Base-by-base conservation (phyloP, 2,113 vertebrate species). In the Vombatus ursinus region DNA sequence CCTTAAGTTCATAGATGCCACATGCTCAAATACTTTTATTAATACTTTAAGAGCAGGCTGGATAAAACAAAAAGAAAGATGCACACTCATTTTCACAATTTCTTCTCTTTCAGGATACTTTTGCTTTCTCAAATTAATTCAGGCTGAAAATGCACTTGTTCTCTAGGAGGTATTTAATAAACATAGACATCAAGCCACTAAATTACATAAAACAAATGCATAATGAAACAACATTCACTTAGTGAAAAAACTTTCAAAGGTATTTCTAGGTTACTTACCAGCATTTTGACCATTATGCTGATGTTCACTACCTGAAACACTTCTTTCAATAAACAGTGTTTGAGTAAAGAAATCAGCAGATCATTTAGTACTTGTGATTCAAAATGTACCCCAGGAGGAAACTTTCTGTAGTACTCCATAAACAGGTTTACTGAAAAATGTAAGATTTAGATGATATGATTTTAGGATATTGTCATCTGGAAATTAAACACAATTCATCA, bases 31-130 rank as follows among this genome's bases (percentile, higher is more conserved):
- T 95, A 99, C 98, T 89, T 98, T 99, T 89, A 99, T 97, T 48
- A 99, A 93, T 97, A 99, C 98, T 93, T 99, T 98, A 49, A 98
- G 95, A 94, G 98, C 50, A 19, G 99, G 99, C 99, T 99, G 96
- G 89, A 97, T 93, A 44, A 96, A 98, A 97, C 94, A 98, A 97
- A 96, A 95, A 97, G 96, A 96, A 92, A 96, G 96, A 25, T 89
- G 14, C 91, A 97, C 1, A 95, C 50, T 98, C 57, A 98, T 93
- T 97, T 97, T 98, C 84, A 96, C 47, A 95, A 52, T 11, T 68
- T 94, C 2, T 11, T 94, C 49, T 28, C 19, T 94, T 97, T 90
- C 54, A 24, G 49, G 92, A 95, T 0, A 97, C 54, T 50, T 95
- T 68, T 91, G 95, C 9, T 93, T 93, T 97, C 68, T 96, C 93